Evolutionary conservation across 2,797 vertebrate genomes (phyloP), one percentile per base, ranked within the genome.

Genomic region (Triplophysa bombifrons): DNA sequence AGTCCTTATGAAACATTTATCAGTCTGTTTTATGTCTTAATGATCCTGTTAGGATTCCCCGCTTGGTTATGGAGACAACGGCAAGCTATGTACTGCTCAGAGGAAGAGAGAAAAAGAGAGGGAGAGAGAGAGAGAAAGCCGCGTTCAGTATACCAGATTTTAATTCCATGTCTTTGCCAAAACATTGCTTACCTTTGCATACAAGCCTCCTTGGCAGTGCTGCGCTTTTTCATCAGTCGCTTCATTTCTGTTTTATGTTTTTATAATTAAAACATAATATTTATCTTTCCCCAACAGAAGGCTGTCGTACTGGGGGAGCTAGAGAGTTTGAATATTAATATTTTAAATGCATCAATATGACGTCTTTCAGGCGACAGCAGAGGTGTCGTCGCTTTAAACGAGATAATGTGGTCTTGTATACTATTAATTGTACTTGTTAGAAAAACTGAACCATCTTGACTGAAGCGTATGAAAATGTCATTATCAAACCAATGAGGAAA

Each of bases 201-300:
- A 92, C 87, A 88, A 88, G 87, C 85, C 84, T 86, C 80, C 83
- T 82, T 88, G 86, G 86, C 87, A 89, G 85, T 76, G 85, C 53
- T 74, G 6, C 38, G 60, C 69, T 84, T 82, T 83, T 84, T 80
- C 84, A 77, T 74, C 73, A 69, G 63, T 78, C 82, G 76, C 82
- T 86, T 64, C 89, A 88, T 93, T 94, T 91, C 90, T 93, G 91
- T 92, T 94, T 94, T 94, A 92, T 94, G 92, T 94, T 93, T 94
- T 94, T 93, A 93, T 94, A 94, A 94, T 94, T 93, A 94, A 94
- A 94, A 94, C 92, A 94, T 88, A 94, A 94, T 93, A 94, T 94
- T 94, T 94, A 94, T 94, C 93, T 94, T 94, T 92, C 91, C 90
- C 89, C 91, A 93, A 93, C 93, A 94, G 93, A 93, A 94, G 93